Evolutionary conservation across 2,113 vertebrate genomes (phyloP).

Genomic region (Potamarius usumacintae): DNA sequence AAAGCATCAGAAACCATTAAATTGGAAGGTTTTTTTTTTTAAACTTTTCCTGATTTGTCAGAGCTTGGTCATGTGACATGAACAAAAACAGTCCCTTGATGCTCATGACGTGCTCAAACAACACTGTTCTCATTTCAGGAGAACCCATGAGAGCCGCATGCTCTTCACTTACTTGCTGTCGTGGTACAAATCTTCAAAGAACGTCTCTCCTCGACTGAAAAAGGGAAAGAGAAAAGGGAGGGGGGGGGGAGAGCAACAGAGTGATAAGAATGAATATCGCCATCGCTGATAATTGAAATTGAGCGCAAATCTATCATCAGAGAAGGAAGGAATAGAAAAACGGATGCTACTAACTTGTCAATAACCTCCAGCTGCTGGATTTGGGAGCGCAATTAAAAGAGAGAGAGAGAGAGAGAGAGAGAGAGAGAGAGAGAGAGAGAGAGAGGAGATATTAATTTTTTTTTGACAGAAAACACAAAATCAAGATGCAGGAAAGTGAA

Average conservation of each 20-base stretch:
- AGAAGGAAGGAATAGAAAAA: conserved; percentile 45
- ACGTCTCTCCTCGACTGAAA: conserved; percentile 67
- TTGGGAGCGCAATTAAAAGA: conserved; percentile 57
- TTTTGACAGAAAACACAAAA: conserved; percentile 13
- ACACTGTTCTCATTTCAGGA: neutral
- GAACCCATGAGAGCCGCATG: conserved; percentile 47
- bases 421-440: conserved; percentile 50
- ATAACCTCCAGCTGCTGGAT: conserved; percentile 84
- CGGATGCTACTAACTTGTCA: conserved; percentile 93
- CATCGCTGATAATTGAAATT: too few relatives aligned
- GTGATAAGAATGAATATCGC: neutral
- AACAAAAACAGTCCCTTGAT: too few relatives aligned
- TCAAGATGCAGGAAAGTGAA: neutral
- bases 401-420: conserved; percentile 55
- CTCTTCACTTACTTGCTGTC: conserved; percentile 72
- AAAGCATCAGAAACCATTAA: neutral
- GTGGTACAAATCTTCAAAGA: conserved; percentile 70
- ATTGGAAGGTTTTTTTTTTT: neutral
- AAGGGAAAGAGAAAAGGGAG: conserved; percentile 47
- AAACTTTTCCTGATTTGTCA: neutral
- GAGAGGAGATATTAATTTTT: conserved; percentile 45
- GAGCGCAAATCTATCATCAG: neutral
- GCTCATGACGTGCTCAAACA: neutral
- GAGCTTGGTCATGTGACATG: neutral
- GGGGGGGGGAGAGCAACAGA: conserved; percentile 24